These are phyloP conservation scores for Falco columbarius DNA, from an alignment of 2,797 vertebrate genomes.

Conservation along the genomic window DNA sequence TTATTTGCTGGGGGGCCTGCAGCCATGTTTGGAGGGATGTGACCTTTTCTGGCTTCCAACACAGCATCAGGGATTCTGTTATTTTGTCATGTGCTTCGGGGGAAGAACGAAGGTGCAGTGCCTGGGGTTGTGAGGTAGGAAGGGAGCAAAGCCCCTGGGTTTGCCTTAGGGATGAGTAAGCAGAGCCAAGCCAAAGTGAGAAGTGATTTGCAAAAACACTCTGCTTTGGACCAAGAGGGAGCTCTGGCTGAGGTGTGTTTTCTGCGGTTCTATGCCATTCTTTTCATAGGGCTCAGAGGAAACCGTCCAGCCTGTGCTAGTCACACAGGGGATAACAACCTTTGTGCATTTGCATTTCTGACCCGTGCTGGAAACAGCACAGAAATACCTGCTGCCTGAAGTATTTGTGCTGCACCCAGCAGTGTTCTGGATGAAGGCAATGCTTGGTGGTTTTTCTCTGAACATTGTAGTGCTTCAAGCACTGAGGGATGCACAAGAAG, in stretches of 20 bases:
- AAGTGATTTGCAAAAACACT: background rate
- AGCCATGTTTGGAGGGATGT: background rate
- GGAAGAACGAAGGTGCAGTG: background rate
- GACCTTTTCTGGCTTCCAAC: background rate
- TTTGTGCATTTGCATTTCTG: background rate
- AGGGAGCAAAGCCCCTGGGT: background rate
- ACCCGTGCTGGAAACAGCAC: background rate
- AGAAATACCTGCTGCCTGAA: background rate
- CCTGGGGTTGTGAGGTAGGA: background rate
- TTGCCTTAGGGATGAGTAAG: background rate
- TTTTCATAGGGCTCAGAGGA: background rate
- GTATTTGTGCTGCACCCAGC: background rate
- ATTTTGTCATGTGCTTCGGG: background rate
- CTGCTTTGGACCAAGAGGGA: background rate
- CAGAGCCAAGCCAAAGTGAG: fast-evolving
- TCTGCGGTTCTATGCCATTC: background rate
- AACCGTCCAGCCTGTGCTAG: background rate
- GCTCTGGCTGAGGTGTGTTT: background rate
- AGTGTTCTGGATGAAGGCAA: background rate
- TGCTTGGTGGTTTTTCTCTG: background rate
- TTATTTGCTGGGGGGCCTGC: background rate
- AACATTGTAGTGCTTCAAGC: fast-evolving
- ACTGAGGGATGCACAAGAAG: background rate
- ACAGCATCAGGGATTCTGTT: background rate
- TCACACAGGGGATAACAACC: background rate